Evolutionary conservation across 2,113 vertebrate species (phyloP).

Genomic region (Laticauda laticaudata): DNA sequence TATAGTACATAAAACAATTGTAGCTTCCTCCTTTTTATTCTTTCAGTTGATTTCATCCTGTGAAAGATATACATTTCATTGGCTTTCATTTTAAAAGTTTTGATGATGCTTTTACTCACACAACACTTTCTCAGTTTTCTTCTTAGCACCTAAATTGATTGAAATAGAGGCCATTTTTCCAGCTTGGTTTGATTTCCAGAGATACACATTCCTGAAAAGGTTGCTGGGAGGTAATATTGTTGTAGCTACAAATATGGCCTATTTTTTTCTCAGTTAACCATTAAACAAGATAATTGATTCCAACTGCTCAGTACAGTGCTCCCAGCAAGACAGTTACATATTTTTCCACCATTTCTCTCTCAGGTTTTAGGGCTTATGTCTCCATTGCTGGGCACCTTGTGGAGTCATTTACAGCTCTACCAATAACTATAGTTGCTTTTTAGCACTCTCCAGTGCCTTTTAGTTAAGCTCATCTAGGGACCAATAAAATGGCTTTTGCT

Average conservation of each 20-base stretch:
- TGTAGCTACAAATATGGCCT: conserved; percentile 53
- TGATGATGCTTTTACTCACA: conserved; percentile 32
- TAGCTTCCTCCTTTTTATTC: background rate
- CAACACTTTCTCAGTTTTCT: conserved; percentile 33
- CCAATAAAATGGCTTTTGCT: conserved; percentile 19
- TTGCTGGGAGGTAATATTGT: conserved; percentile 25
- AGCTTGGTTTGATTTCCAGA: conserved; percentile 35
- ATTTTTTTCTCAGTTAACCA: conserved; percentile 42
- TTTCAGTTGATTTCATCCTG: conserved; percentile 16
- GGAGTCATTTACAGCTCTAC: background rate
- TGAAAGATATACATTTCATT: conserved; percentile 30
- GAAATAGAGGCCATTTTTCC: conserved; percentile 45
- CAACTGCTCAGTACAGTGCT: conserved; percentile 19
- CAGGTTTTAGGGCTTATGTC: background rate
- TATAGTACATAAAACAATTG: background rate
- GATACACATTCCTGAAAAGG: conserved; percentile 41
- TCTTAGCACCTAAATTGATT: conserved; percentile 44
- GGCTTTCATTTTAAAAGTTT: conserved; percentile 25
- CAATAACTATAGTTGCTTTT: conserved; percentile 12
- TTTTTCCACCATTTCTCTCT: background rate
- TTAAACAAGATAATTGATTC: conserved; percentile 48
- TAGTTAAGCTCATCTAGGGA: conserved; percentile 25
- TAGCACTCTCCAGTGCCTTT: conserved; percentile 21
- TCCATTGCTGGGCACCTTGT: background rate
- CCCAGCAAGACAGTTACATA: conserved; percentile 43